Evolutionary conservation across 2,113 vertebrate genomes (phyloP).

Genomic region (Sapajus apella): DNA sequence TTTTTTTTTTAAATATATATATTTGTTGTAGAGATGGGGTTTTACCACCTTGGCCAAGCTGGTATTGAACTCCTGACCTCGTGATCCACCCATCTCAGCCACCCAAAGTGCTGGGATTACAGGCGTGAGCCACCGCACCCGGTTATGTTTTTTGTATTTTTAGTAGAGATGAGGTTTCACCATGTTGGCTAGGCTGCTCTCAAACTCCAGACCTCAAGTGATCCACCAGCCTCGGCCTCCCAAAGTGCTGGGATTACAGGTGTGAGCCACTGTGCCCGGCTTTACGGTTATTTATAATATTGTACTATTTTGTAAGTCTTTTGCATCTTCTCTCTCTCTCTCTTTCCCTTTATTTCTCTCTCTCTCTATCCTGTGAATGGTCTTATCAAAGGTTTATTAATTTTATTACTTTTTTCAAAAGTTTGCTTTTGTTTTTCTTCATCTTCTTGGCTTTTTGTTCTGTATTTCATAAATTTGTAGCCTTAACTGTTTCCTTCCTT

Average conservation of each 20-base stretch:
- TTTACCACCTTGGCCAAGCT: background rate
- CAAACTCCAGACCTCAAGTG: too few relatives aligned
- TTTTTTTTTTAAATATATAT: background rate
- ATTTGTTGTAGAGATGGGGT: background rate
- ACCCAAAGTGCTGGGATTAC: too few relatives aligned
- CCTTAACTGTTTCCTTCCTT: background rate
- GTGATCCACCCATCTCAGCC: too few relatives aligned
- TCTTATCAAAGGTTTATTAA: background rate
- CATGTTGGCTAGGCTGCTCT: too few relatives aligned
- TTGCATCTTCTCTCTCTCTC: background rate
- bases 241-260: too few relatives aligned
- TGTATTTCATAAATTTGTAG: background rate
- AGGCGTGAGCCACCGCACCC: too few relatives aligned
- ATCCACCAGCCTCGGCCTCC: too few relatives aligned
- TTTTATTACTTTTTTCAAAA: slow-evolving; percentile 13
- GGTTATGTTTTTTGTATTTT: too few relatives aligned
- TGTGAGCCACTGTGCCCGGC: too few relatives aligned
- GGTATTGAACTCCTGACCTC: too few relatives aligned
- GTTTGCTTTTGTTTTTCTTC: slow-evolving; percentile 10
- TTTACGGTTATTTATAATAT: background rate
- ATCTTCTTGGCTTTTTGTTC: background rate
- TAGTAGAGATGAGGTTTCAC: too few relatives aligned
- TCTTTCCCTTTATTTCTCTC: background rate
- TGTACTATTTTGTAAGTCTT: background rate
- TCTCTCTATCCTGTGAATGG: background rate